These are phyloP conservation scores for Mechanitis messenoides DNA, from an alignment of 2,888 invertebrate species.

Conservation along the genomic window DNA sequence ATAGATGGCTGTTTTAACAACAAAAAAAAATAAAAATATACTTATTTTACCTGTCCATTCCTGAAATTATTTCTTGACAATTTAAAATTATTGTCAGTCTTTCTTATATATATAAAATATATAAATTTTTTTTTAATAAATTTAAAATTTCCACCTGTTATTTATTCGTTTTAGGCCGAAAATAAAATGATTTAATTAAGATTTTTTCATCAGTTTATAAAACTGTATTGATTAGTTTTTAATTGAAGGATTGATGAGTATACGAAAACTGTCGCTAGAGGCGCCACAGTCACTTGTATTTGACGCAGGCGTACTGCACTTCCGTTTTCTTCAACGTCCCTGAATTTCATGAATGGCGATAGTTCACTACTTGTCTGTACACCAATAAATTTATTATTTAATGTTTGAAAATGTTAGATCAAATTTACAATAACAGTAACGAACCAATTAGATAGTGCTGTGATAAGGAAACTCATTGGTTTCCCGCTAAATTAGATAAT, in stretches of 20 bases:
- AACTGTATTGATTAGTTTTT: not conserved
- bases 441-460: constrained; percentile 69
- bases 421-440: constrained; percentile 51
- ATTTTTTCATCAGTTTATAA: not conserved
- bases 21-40: too few species aligned
- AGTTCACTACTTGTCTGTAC: constrained; percentile 57
- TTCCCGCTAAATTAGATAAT: constrained; percentile 60
- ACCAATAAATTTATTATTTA: constrained; percentile 57
- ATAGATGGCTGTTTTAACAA: too few species aligned
- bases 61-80: too few species aligned
- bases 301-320: constrained; percentile 61
- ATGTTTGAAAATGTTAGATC: constrained; percentile 64
- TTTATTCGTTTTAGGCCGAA: too few species aligned
- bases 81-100: too few species aligned
- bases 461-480: constrained; percentile 39
- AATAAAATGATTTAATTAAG: too few species aligned
- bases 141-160: too few species aligned
- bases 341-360: constrained; percentile 69
- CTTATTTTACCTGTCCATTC: too few species aligned
- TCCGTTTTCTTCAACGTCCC: constrained; percentile 55
- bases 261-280: constrained; percentile 31
- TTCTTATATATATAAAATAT: too few species aligned
- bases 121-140: too few species aligned
- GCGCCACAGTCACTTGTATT: constrained; percentile 34
- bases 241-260: constrained; percentile 10